Percentiles rank a stretch among this genome's conserved stretches.
These are phyloP conservation scores for Arctopsyche grandis DNA, from an alignment of 1,140 invertebrate genomes.

Conservation along the genomic window DNA sequence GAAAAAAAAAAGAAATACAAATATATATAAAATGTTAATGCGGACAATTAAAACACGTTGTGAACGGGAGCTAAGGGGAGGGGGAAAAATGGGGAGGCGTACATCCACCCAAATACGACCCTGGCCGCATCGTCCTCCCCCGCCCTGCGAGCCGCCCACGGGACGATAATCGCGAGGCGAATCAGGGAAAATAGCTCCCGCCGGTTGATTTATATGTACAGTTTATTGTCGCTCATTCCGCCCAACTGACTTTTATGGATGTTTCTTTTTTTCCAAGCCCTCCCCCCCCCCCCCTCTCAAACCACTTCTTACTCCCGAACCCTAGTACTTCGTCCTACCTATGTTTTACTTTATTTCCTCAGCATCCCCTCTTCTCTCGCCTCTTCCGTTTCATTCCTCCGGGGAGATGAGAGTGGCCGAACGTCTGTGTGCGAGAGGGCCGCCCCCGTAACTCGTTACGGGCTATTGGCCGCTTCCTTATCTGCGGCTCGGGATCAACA, in stretches of 20 bases:
- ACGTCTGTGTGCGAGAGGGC: background rate
- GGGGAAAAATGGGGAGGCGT: background rate
- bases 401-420: background rate
- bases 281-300: background rate
- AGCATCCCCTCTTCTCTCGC: background rate
- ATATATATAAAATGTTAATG: constrained; percentile 53
- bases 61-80: constrained; percentile 2
- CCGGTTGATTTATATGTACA: constrained; percentile 59
- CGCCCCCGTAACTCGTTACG: constrained; percentile 43
- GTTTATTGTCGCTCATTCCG: constrained; percentile 61
- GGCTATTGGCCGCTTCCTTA: constrained; percentile 51
- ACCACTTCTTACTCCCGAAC: background rate
- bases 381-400: background rate
- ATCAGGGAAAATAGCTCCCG: constrained; percentile 58
- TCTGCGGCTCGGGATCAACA: constrained; percentile 51
- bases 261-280: constrained; percentile 55
- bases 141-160: constrained; percentile 30
- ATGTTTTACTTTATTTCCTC: background rate
- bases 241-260: constrained; percentile 60
- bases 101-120: background rate
- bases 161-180: constrained; percentile 57
- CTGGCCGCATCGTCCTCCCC: background rate
- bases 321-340: background rate
- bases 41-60: constrained; percentile 51
- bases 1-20: constrained; percentile 1